These are phyloP conservation scores for Umimayanthus chanpuru DNA, from an alignment of 92 coral and sea anemone genomes.

Conservation along the genomic window DNA sequence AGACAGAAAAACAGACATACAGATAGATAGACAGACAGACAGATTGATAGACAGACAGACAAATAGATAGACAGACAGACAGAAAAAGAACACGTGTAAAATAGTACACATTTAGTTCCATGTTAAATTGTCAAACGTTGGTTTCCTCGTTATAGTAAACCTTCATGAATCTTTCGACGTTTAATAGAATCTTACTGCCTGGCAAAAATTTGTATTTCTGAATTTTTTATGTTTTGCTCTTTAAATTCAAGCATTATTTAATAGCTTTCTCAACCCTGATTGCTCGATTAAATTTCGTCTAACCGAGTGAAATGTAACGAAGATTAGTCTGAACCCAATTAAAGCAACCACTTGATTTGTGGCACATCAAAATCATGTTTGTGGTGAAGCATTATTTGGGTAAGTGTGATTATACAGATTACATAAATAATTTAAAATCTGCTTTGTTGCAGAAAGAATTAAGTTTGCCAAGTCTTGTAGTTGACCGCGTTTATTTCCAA, in stretches of 20 bases:
- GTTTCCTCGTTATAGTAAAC: background rate
- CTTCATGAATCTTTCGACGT: no score
- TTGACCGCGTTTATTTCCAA: background rate
- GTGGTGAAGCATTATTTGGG: conserved; percentile 26
- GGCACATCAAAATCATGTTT: conserved; percentile 15
- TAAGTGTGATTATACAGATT: conserved; percentile 8
- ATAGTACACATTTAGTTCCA: no score
- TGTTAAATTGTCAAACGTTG: no score
- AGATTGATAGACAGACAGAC: no score
- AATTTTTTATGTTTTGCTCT: no score
- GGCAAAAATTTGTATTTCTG: no score
- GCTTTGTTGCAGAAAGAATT: conserved; percentile 3
- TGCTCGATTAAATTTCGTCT: background rate
- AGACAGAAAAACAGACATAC: no score
- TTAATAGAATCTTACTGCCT: no score
- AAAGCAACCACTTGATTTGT: conserved; percentile 8
- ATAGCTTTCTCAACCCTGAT: background rate
- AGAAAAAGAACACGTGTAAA: no score
- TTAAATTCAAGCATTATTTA: background rate
- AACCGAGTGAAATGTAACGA: background rate
- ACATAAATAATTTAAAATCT: conserved; percentile 29
- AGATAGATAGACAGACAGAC: no score
- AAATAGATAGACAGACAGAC: no score
- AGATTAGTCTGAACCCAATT: background rate
- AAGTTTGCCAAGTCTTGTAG: background rate